These are phyloP conservation scores for Oxyura jamaicensis DNA, from an alignment of 2,113 vertebrate genomes.

Conservation along the genomic window DNA sequence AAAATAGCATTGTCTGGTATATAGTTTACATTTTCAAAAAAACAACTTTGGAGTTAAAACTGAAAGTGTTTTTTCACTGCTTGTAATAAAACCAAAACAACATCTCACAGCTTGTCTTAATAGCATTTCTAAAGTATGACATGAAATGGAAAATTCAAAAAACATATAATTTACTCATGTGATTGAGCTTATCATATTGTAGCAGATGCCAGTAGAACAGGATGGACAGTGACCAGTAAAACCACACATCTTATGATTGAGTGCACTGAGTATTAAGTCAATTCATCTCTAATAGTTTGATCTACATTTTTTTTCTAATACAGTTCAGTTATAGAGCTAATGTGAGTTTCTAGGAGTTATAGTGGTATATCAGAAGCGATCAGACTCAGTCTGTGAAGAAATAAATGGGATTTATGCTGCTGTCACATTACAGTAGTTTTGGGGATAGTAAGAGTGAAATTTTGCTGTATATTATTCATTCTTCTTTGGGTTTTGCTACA, in stretches of 20 bases:
- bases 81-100: not conserved
- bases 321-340: not conserved
- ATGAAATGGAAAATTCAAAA: not conserved
- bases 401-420: not conserved
- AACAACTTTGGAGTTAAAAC: not conserved
- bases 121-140: not conserved
- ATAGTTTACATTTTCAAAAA: not conserved
- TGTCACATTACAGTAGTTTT: not conserved
- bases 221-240: not conserved
- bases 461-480: not conserved
- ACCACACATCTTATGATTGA: not conserved
- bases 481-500: not conserved
- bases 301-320: not conserved
- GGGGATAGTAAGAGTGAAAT: not conserved
- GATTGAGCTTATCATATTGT: not conserved
- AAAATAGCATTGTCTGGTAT: not conserved
- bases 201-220: not conserved
- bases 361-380: not conserved
- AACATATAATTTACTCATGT: not conserved
- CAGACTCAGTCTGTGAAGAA: not conserved
- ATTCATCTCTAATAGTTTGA: not conserved
- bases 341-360: not conserved
- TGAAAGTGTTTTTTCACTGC: not conserved
- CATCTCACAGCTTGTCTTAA: not conserved
- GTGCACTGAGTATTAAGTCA: not conserved